Evolutionary conservation across 2,113 vertebrate genomes (phyloP).

Genomic region (Sceloporus undulatus): DNA sequence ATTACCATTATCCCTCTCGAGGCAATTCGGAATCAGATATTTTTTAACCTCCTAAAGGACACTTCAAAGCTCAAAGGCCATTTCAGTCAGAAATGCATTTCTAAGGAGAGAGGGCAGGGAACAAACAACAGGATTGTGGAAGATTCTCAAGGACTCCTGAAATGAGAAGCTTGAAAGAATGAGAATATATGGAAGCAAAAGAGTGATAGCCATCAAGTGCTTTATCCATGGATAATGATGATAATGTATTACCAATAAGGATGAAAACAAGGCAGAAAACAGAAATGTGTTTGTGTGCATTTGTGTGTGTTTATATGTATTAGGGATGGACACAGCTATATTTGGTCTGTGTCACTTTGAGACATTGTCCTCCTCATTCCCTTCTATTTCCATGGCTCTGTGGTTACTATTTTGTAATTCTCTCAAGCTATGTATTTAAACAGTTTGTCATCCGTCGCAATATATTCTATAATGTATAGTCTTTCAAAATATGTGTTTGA

Average conservation of each 20-base stretch:
- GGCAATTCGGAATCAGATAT: conserved; percentile 50
- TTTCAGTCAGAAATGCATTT: conserved; percentile 32
- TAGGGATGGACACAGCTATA: neutral
- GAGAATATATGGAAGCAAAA: neutral
- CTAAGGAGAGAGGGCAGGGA: neutral
- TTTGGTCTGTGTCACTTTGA: neutral
- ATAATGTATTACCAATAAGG: neutral
- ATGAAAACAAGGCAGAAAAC: neutral
- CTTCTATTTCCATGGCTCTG: neutral
- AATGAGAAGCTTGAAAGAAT: neutral
- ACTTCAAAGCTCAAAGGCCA: conserved; percentile 18
- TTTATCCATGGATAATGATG: rapidly evolving
- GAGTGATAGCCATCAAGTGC: neutral
- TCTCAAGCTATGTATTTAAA: neutral
- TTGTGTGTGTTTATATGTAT: neutral
- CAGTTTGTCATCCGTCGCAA: neutral
- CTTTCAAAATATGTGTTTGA: neutral
- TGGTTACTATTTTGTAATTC: neutral
- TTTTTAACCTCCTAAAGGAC: conserved; percentile 22
- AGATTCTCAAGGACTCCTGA: conserved; percentile 28
- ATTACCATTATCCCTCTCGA: conserved; percentile 39
- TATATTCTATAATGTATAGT: neutral
- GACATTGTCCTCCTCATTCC: neutral
- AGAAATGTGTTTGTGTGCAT: neutral
- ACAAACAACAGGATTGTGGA: conserved; percentile 33